Base-by-base conservation (phyloP, 2,888 invertebrate genomes). In the Xestobium rufovillosum region DNA sequence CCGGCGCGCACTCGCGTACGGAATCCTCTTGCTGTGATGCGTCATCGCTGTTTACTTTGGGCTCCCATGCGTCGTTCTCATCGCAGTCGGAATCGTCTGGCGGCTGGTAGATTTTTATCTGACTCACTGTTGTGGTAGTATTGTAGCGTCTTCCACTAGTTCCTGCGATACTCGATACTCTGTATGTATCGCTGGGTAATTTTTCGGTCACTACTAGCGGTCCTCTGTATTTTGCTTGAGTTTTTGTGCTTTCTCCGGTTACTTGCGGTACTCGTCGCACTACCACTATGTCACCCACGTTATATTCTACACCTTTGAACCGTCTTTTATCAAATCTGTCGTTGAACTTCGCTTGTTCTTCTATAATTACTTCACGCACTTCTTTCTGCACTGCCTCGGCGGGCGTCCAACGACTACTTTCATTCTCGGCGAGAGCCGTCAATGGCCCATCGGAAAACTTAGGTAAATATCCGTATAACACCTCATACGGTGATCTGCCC, bases 391-490 rank as follows among this genome's bases (percentile, higher is more conserved):
- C 26, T 15, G 31, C 26, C 14, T 37, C 31, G 14, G 11, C 25
- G 13, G 23, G 23, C 23, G 23, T 19, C 23, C 23, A 19, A 8
- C 23, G 23, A 8, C 6, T 8, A 8, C 23, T 31, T 37, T 31
- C 15, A 25, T 31, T 16, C 4, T 25, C 26, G 10, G 37, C 37
- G 12, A 32, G 19, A 31, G 30, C 15, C 26, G 25, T 27, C 9
- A 39, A 13, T 17, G 14, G 32, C 31, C 28, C 40, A 33, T 34
- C 34, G 12, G 28, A 37, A 27, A 30, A 41, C 3, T 12, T 38
- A 14, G 29, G 42, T 31, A 11, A 17, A 36, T 43, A 47, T 4
- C 45, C 47, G 17, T 45, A 42, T 11, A 42, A n/a, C n/a, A n/a
- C n/a, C n/a, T n/a, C n/a, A n/a, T n/a, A n/a, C n/a, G n/a, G n/a